Base-by-base conservation (phyloP, 2,113 vertebrate genomes). In the Sorex fumeus region DNA sequence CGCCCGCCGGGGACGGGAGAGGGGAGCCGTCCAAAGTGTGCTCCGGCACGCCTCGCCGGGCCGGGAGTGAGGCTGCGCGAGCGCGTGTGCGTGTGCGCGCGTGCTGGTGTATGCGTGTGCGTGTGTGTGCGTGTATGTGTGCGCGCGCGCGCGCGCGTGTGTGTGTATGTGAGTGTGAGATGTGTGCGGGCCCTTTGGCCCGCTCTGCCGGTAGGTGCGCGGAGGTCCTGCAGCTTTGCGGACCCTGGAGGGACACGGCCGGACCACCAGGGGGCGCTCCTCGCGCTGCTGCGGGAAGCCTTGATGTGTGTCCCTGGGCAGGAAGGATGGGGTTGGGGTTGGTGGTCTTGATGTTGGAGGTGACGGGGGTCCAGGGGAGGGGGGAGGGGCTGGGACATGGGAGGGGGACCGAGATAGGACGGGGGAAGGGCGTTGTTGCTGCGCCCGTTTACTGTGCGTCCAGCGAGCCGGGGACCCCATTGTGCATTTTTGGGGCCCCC, bases 201-300 rank as follows among this genome's bases (percentile, higher is more conserved):
- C 53, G 62, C 66, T 34, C 36, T 70, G 66, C 28, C 18, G 27
- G 64, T 27, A 30, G 64, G 57, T 10, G 64, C 64, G 7, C 28
- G 27, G 64, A 80, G 88, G 93, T 72, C 88, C 50, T 5, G 83
- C 36, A 21, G 71, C 60, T 60, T 78, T 74, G 71, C 19, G 0
- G 40, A 72, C 88, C 3, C 30, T 34, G 83, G 91, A 18, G 72
- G 78, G 50, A 88, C 78, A 87, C 28, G 67, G 34, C 86, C 25
- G 2, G 67, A 57, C 93, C 96, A 62, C 95, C 91, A 95, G 96
- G 96, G 94, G 96, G 95, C 95, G 95, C 96, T 91, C 80, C 72
- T 91, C 45, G 93, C 40, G 40, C 53, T 34, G 77, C 81, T 89
- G 72, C 43, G 18, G 87, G 72, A 71, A 78, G 77, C 77, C 77